Conservation (phyloP, 1,140 invertebrate species). For the Ladona fulva region DNA sequence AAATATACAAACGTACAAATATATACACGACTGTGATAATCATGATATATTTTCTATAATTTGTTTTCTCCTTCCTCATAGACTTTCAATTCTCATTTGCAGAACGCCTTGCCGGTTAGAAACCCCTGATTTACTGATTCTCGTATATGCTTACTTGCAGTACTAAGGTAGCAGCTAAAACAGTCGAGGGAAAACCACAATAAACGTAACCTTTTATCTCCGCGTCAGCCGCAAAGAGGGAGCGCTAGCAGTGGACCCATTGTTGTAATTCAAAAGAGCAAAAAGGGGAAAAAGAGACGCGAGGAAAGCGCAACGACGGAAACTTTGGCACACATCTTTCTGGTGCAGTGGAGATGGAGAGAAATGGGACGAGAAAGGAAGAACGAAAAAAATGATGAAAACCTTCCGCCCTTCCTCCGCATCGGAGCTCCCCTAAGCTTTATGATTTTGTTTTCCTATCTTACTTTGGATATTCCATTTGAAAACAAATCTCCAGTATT, state of each 20-base stretch:
- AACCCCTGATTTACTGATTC: no score
- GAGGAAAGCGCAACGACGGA: not conserved
- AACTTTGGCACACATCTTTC: not conserved
- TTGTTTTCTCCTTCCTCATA: no score
- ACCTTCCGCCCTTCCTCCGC: not conserved
- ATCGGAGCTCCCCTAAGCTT: not conserved
- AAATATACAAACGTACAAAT: no score
- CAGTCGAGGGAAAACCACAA: no score
- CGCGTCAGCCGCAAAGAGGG: not conserved
- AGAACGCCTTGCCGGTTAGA: no score
- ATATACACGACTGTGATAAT: no score
- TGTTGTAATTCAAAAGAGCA: no score
- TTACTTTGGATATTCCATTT: not conserved
- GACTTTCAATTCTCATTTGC: no score
- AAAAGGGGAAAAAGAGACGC: not conserved
- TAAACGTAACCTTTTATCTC: not conserved
- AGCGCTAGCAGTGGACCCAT: not conserved
- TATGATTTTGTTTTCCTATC: slow-evolving; percentile 3
- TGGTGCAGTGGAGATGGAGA: not conserved
- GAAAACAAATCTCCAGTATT: not conserved
- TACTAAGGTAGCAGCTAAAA: no score
- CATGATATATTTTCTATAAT: no score
- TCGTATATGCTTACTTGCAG: no score
- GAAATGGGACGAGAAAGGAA: not conserved
- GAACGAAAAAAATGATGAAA: not conserved